Percentiles rank a stretch among this genome's conserved stretches.
phyloP scores from a whole-genome alignment of 2,888 invertebrate species.

The Drosophila pegasa region DNA sequence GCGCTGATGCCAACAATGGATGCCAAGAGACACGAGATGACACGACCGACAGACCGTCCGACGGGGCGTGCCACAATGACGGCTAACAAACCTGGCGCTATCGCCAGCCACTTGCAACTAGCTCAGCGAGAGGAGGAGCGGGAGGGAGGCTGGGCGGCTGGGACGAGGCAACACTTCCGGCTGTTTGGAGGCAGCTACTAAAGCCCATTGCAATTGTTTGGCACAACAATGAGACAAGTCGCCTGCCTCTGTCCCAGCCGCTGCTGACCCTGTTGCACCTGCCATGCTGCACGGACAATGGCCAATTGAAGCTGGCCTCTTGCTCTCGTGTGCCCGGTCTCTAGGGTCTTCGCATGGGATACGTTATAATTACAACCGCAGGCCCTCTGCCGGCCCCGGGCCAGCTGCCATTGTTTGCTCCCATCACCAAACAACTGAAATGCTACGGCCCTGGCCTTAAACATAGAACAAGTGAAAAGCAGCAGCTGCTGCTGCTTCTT shows the following conservation, averaged over 20 bases:
- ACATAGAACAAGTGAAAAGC: conserved; percentile 28
- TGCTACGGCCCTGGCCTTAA: conserved; percentile 61
- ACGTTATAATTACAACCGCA: conserved; percentile 71
- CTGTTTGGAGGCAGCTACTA: conserved; percentile 56
- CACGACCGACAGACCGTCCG: conserved; percentile 48
- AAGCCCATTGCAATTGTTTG: conserved; percentile 66
- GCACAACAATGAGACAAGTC: conserved; percentile 45
- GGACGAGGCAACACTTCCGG: conserved; percentile 62
- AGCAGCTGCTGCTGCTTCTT: conserved; percentile 7
- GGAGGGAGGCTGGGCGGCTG: background rate
- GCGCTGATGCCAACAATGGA: conserved; percentile 66
- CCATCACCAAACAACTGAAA: conserved; percentile 22
- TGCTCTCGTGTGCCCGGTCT: background rate
- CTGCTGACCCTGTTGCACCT: conserved; percentile 39
- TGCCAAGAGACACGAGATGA: conserved; percentile 63
- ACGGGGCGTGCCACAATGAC: conserved; percentile 53
- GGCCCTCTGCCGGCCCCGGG: conserved; percentile 35
- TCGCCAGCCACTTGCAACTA: conserved; percentile 1
- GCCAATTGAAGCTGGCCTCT: conserved; percentile 62
- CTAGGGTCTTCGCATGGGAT: conserved; percentile 33
- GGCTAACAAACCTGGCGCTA: conserved; percentile 70
- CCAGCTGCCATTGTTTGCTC: conserved; percentile 43
- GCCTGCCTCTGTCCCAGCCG: background rate
- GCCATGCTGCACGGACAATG: conserved; percentile 64
- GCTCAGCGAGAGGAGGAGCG: background rate